phyloP scores from a whole-genome alignment of 2,113 vertebrate species.

The Podarcis cretensis region DNA sequence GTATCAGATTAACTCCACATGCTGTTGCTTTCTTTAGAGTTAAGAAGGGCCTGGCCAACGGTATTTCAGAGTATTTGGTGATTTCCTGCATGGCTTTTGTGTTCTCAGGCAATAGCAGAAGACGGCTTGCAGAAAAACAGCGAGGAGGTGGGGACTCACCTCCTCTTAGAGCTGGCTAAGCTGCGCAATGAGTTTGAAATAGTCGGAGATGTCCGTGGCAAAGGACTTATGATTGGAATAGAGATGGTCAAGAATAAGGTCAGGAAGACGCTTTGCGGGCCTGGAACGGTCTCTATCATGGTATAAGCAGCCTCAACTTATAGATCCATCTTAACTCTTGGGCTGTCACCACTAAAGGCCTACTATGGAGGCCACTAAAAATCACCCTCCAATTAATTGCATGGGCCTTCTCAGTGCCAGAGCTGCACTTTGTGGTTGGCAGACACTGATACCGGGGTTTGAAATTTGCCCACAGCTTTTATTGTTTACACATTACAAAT shows the following conservation, averaged over 20 bases:
- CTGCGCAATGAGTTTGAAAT: constrained; percentile 89
- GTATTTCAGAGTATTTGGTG: constrained; percentile 3
- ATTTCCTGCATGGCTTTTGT: background rate
- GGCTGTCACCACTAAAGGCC: background rate
- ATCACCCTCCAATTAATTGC: background rate
- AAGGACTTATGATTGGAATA: constrained; percentile 91
- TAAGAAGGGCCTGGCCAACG: background rate
- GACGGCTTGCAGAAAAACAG: constrained; percentile 84
- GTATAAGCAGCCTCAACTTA: background rate
- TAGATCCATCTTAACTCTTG: background rate
- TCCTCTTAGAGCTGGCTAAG: constrained; percentile 86
- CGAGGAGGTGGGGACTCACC: constrained; percentile 83
- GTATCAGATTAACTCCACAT: background rate
- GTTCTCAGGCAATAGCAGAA: constrained; percentile 85
- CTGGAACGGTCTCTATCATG: background rate
- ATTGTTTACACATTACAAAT: too few relatives aligned
- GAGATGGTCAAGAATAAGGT: constrained; percentile 97
- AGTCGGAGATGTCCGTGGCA: constrained; percentile 93
- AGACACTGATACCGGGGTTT: too few relatives aligned
- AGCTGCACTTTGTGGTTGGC: too few relatives aligned
- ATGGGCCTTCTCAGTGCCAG: background rate
- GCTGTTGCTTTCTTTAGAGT: background rate
- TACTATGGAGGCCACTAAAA: background rate
- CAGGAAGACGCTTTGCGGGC: constrained; percentile 21
- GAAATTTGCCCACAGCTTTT: too few relatives aligned